These are phyloP conservation scores for Champsocephalus gunnari DNA, from an alignment of 2,797 vertebrate species.

Conservation along the genomic window DNA sequence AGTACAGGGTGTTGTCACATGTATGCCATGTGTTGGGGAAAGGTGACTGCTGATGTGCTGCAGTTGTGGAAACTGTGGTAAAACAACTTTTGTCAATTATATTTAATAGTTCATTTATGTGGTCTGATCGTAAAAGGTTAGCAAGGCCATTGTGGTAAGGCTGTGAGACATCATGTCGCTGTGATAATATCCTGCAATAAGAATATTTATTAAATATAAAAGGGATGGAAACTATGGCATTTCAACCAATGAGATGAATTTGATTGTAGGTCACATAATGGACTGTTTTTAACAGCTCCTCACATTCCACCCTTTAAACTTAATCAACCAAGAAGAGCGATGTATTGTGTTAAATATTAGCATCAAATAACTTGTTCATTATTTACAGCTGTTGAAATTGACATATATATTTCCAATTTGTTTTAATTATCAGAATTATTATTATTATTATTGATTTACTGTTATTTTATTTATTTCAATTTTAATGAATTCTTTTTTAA, in stretches of 20 bases:
- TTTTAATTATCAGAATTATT: too few species aligned
- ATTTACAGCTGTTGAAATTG: too few species aligned
- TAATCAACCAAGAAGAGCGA: neutral
- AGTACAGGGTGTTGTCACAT: slow-evolving; percentile 60
- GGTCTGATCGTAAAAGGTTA: slow-evolving; percentile 53
- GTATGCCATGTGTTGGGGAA: slow-evolving; percentile 58
- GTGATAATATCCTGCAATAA: slow-evolving; percentile 13
- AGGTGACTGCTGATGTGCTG: slow-evolving; percentile 45
- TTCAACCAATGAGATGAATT: neutral
- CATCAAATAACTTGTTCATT: neutral
- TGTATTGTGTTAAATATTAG: neutral
- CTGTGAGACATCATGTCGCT: slow-evolving; percentile 48
- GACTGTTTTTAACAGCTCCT: neutral
- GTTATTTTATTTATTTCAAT: too few species aligned
- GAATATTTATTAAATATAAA: neutral
- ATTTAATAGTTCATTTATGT: slow-evolving; percentile 57
- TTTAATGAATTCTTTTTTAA: too few species aligned
- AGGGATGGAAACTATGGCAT: neutral
- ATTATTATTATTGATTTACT: too few species aligned
- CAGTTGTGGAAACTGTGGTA: slow-evolving; percentile 67
- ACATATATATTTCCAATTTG: neutral
- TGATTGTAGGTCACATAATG: neutral
- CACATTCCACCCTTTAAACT: neutral
- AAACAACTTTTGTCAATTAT: slow-evolving; percentile 56
- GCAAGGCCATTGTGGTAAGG: slow-evolving; percentile 59